Conservation (phyloP, 2,888 invertebrate genomes). For the Polymixis lichenea region DNA sequence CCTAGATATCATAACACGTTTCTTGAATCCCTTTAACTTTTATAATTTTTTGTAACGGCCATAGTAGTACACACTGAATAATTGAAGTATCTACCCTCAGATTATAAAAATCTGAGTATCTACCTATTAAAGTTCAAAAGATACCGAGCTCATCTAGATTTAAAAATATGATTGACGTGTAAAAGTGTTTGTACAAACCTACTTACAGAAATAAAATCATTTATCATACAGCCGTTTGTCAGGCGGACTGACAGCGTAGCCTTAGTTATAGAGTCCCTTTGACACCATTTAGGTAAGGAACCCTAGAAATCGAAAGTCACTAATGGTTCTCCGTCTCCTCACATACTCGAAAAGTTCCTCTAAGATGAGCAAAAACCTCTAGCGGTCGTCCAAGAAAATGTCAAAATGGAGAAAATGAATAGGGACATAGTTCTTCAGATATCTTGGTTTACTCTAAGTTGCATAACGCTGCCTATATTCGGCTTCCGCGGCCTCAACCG, state of each 20-base stretch:
- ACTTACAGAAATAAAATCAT: too few species aligned
- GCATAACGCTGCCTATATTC: slow-evolving; percentile 23
- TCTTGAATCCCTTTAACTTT: too few species aligned
- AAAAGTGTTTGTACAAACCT: too few species aligned
- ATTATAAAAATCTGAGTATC: too few species aligned
- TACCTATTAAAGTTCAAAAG: too few species aligned
- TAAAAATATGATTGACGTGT: too few species aligned
- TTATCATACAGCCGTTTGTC: background rate
- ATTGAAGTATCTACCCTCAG: too few species aligned
- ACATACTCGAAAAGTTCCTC: background rate
- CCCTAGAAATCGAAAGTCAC: background rate
- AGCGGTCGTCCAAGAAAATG: slow-evolving; percentile 11
- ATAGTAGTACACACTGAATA: too few species aligned
- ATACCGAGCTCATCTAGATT: too few species aligned
- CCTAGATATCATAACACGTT: too few species aligned
- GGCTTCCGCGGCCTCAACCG: background rate
- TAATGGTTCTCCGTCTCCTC: background rate
- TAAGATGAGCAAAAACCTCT: slow-evolving; percentile 1
- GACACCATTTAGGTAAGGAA: background rate
- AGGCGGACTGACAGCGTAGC: background rate
- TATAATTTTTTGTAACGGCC: too few species aligned
- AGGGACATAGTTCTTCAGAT: background rate
- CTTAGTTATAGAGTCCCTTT: background rate
- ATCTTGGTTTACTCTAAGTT: slow-evolving; percentile 20
- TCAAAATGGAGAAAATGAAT: slow-evolving; percentile 10